Percentiles rank a stretch among this genome's conserved stretches.
These are phyloP conservation scores for Eupithecia pulchellata DNA, from an alignment of 2,888 invertebrate genomes.

Conservation along the genomic window DNA sequence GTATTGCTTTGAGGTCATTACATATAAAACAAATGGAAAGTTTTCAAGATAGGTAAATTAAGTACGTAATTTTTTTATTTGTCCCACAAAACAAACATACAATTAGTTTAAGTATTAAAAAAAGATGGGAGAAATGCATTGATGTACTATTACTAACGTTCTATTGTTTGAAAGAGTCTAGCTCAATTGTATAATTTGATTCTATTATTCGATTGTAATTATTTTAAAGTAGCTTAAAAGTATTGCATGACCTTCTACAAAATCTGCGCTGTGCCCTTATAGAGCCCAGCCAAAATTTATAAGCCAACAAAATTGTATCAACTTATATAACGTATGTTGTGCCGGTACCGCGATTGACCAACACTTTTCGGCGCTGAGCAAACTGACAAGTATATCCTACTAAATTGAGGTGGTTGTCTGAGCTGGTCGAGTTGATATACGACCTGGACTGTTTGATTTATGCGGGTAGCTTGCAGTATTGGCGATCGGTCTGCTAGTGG, in stretches of 20 bases:
- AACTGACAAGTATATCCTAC: conserved; percentile 68
- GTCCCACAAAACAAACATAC: too few species aligned
- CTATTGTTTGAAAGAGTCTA: too few species aligned
- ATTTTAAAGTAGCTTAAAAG: too few species aligned
- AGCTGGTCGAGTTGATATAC: conserved; percentile 41
- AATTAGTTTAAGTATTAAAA: too few species aligned
- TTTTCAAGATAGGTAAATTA: not conserved
- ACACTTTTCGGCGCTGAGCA: conserved; percentile 59
- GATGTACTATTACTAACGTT: too few species aligned
- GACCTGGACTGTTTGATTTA: conserved; percentile 54
- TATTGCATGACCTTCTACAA: conserved; percentile 18
- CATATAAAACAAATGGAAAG: not conserved
- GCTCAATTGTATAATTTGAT: too few species aligned
- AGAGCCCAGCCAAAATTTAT: conserved; percentile 60
- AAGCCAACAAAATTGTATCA: conserved; percentile 71
- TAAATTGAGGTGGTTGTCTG: conserved; percentile 59
- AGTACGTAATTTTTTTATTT: too few species aligned
- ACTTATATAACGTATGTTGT: conserved; percentile 63
- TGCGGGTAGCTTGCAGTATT: conserved; percentile 54
- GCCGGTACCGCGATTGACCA: conserved; percentile 50
- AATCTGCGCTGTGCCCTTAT: conserved; percentile 42
- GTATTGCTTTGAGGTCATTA: not conserved
- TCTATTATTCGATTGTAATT: too few species aligned
- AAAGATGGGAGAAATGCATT: too few species aligned
- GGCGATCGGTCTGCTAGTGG: conserved; percentile 43